Percentiles rank a stretch among this genome's conserved stretches.
Conservation (phyloP, 2,888 invertebrate genomes). For the Thecophora atra region DNA sequence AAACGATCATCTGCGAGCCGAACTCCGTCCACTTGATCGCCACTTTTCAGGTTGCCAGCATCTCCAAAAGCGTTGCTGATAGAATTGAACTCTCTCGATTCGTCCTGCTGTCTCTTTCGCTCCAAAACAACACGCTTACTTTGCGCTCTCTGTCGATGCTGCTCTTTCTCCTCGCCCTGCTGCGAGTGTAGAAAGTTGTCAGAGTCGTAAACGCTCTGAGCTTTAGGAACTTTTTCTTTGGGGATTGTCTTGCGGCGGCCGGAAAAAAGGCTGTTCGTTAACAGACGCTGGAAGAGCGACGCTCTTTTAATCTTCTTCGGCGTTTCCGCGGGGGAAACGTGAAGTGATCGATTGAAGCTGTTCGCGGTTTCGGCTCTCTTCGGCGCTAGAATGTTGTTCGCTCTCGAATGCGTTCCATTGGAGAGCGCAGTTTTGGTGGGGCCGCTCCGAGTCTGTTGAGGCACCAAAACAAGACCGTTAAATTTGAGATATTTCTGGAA, state of each 20-base stretch:
- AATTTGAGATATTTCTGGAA: slow-evolving; percentile 64
- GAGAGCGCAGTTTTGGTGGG: slow-evolving; percentile 43
- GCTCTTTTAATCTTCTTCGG: slow-evolving; percentile 57
- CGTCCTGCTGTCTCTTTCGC: slow-evolving; percentile 45
- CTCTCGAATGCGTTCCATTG: slow-evolving; percentile 39
- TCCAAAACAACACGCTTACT: slow-evolving; percentile 61
- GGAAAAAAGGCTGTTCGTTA: slow-evolving; percentile 62
- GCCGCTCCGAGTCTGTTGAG: slow-evolving; percentile 52
- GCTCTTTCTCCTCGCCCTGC: slow-evolving; percentile 48
- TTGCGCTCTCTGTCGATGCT: slow-evolving; percentile 45
- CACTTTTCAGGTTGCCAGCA: not conserved
- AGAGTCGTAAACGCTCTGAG: slow-evolving; percentile 51
- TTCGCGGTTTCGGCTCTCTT: slow-evolving; percentile 41
- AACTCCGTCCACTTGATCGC: not conserved
- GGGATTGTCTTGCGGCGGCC: slow-evolving; percentile 62
- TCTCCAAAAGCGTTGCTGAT: not conserved
- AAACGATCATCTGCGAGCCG: slow-evolving; percentile 46
- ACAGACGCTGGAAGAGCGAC: slow-evolving; percentile 61
- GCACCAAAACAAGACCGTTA: slow-evolving; percentile 61
- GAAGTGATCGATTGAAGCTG: slow-evolving; percentile 44
- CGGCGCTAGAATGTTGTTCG: slow-evolving; percentile 40
- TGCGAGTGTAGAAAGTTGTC: slow-evolving; percentile 29
- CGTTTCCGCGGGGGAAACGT: slow-evolving; percentile 45
- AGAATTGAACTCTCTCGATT: not conserved
- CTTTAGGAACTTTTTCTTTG: slow-evolving; percentile 55